Percentiles rank a stretch among this genome's conserved stretches.
Conservation (phyloP, 2,888 invertebrate genomes). For the Clitarchus hookeri region DNA sequence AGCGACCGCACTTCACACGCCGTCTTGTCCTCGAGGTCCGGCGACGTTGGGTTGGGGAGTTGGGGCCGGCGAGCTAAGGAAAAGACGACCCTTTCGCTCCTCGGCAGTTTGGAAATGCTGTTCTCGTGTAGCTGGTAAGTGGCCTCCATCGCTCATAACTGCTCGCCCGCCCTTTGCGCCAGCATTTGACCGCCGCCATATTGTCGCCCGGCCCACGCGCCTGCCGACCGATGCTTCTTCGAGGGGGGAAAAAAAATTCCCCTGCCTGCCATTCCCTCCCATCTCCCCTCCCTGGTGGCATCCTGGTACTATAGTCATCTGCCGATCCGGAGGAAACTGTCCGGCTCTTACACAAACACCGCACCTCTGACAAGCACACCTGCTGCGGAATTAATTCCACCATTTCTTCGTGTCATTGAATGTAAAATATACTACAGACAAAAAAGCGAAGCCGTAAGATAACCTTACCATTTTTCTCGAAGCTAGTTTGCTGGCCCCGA, state of each 20-base stretch:
- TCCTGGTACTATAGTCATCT: neutral
- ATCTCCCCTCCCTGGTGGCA: neutral
- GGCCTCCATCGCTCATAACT: neutral
- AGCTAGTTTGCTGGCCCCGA: too few species aligned
- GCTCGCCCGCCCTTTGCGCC: neutral
- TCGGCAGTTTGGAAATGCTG: neutral
- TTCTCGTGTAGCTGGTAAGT: slow-evolving; percentile 1
- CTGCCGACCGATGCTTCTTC: neutral
- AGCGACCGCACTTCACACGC: slow-evolving; percentile 5
- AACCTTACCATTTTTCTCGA: too few species aligned
- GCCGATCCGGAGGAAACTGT: neutral
- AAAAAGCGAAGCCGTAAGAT: too few species aligned
- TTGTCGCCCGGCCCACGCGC: neutral
- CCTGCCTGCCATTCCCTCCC: neutral
- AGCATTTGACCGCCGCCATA: neutral
- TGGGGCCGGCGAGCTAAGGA: neutral
- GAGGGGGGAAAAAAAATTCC: neutral
- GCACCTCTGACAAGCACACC: neutral
- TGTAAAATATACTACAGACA: too few species aligned
- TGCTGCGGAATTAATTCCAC: slow-evolving; percentile 14
- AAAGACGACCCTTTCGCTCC: neutral
- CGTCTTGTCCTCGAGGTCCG: neutral
- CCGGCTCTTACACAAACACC: neutral
- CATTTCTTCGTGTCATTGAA: neutral
- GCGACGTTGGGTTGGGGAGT: too few species aligned